Evolutionary conservation across 2,113 vertebrate genomes (phyloP), one percentile per base, ranked within the genome.

Genomic region (Melierax canorus): DNA sequence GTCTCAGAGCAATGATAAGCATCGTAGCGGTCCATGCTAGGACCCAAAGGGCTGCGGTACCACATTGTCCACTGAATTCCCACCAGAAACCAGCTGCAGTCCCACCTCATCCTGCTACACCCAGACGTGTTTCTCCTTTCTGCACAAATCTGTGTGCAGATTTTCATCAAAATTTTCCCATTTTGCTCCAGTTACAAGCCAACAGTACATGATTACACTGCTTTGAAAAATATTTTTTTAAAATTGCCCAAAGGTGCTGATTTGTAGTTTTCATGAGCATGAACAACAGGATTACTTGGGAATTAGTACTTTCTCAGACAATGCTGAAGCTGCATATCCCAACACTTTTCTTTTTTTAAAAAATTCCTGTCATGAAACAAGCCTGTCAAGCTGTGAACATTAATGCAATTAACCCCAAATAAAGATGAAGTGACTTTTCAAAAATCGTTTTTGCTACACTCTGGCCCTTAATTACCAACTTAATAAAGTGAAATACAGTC

Each of bases 361-460:
- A 92, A 56, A 87, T 76, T 85, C 75, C 59, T 68, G 20, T 69
- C 86, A 84, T 53, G 59, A 80, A 86, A 71, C 60, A 66, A 90
- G 46, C 68, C 60, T 63, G 58, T 79, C 62, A 92, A 53, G 60
- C 83, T 62, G 22, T 23, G 21, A 92, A 43, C 32, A n/a, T 86
- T 85, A 94, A 88, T 82, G n/a, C 67, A 91, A 90, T 96, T 96
- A 96, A 96, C 80, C 83, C 73, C 55, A 73, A 90, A 89, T 87
- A 96, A 79, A 96, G 87, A 92, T n/a, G 38, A 92, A 95, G 59
- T 27, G 67, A 91, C 95, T 83, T 97, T 75, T 97, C 78, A 96
- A 87, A 96, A 97, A 94, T 79, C 3, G 1, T 84, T 94, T 97
- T 90, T 60, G 53, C 86, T 71, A 86, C 84, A 92, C 62, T 85